phyloP scores from a whole-genome alignment of 2,797 vertebrate species.

The Halcyon leucocephala region DNA sequence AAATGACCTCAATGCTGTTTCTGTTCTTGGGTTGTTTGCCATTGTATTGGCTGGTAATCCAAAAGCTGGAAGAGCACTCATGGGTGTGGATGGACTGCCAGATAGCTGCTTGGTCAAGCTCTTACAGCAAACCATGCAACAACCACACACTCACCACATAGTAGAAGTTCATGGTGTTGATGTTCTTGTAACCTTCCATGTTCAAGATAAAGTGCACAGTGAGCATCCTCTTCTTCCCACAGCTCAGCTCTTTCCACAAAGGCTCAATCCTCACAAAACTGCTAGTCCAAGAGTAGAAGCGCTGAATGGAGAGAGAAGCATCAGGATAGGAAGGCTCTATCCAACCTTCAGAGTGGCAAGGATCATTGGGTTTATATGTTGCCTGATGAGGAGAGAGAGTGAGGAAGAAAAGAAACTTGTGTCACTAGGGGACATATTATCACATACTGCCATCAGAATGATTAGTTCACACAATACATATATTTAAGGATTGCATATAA shows the following conservation, averaged over 20 bases:
- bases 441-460: not conserved
- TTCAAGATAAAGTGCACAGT: constrained; percentile 82
- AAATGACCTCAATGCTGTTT: not conserved
- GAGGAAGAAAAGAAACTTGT: not conserved
- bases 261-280: constrained; percentile 85
- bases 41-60: not conserved
- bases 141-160: constrained; percentile 79
- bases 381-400: not conserved
- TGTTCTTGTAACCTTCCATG: constrained; percentile 63
- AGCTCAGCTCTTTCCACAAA: constrained; percentile 71
- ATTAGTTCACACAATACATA: not conserved
- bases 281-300: constrained; percentile 85
- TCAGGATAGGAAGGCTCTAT: constrained; percentile 63
- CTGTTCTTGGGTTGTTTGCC: not conserved
- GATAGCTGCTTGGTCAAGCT: not conserved
- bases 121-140: not conserved
- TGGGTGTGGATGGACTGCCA: not conserved
- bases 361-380: constrained; percentile 17
- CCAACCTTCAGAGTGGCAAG: constrained; percentile 68
- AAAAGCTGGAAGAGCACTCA: not conserved
- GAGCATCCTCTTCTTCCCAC: constrained; percentile 68
- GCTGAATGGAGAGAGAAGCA: not conserved
- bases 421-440: not conserved
- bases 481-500: not conserved
- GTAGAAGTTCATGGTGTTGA: constrained; percentile 75